Base-by-base conservation (phyloP, 2,888 invertebrate genomes). In the Pyrrhosoma nymphula region DNA sequence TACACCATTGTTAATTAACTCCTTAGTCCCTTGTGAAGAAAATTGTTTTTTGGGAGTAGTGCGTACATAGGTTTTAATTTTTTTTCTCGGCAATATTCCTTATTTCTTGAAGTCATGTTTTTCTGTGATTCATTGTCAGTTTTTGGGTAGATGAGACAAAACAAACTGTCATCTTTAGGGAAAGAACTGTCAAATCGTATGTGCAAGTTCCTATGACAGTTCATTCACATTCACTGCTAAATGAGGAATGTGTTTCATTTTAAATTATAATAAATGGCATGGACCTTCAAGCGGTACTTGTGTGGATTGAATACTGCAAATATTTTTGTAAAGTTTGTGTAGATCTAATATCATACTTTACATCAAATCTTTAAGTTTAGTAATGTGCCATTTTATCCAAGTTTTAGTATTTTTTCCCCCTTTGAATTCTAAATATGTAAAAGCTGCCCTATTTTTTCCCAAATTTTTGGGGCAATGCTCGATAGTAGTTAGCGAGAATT, bases 191-290 rank as follows among this genome's bases (percentile, higher is more conserved):
- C 35, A 47, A 93, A 93, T 75, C 69, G 47, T 56, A 26, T 75
- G 12, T 35, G 60, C 69, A 93, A 93, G 93, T 93, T 93, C 93
- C 93, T 93, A 93, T n/a, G 69, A 93, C 93, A 93, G 93, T 93
- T 69, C 14, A 39, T 47, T 93, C 39, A 55, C 47, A 75, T 93
- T 93, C 39, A 39, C 93, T 47, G n/a, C 8, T 26, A 47, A 93
- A 16, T 47, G 89, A 39, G 35, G 69, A 69, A n/a, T 69, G 63
- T 91, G 69, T 93, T 93, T 93, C 63, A 63, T 93, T 93, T 63
- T 69, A 93, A 75, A 93, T 93, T n/a, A 26, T 39, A 93, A 93
- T 63, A 69, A 93, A 93, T 93, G 63, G 47, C 47, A 39, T 75
- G 47, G 26, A 93, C n/a, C 26, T 93, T 47, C 26, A 93, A 69